Base-by-base conservation (phyloP, 1,140 invertebrate genomes). In the Aphaenogaster ashmeadi region DNA sequence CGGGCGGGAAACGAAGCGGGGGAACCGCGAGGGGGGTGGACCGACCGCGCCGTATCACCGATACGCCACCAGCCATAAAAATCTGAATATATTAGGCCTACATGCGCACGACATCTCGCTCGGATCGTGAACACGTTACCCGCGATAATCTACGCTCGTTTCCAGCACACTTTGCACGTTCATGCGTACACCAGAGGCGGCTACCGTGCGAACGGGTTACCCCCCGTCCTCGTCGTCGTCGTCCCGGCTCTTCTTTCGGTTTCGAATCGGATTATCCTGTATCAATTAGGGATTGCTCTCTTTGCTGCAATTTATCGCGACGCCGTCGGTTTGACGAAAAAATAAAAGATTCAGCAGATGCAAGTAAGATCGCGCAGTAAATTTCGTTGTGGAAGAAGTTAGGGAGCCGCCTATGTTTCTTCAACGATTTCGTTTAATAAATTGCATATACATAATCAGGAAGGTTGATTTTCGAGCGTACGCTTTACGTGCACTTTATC, bases 71-170 rank as follows among this genome's bases (percentile, higher is more conserved):
- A 92, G 95, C 94, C 92, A 95, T 95, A 95, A 95, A 95, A 95
- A 95, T 95, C 94, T 94, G 94, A 95, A 95, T 95, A 95, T 94
- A 95, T 95, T 95, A 95, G 93, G 90, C 90, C 92, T 93, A 91
- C 90, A 91, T 91, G 92, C 86, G 92, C 92, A 93, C 93, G 93
- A 94, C 92, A 94, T 94, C 92, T 93, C 89, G 91, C 90, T 90
- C 91, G 89, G 89, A 94, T 94, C 92, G 92, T 92, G 92, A 92
- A 93, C 92, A 93, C 90, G 92, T 93, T 94, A 92, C 75, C 88
- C 88, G 83, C 89, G 92, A 92, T 93, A 94, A 93, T 93, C 92
- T 91, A 89, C 87, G 75, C 89, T 84, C 91, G 91, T 90, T 92
- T 92, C 89, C 89, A 91, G 87, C 86, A 86, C 85, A 89, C 89